phyloP scores from a whole-genome alignment of 2,888 invertebrate species.

The Helleia helle region DNA sequence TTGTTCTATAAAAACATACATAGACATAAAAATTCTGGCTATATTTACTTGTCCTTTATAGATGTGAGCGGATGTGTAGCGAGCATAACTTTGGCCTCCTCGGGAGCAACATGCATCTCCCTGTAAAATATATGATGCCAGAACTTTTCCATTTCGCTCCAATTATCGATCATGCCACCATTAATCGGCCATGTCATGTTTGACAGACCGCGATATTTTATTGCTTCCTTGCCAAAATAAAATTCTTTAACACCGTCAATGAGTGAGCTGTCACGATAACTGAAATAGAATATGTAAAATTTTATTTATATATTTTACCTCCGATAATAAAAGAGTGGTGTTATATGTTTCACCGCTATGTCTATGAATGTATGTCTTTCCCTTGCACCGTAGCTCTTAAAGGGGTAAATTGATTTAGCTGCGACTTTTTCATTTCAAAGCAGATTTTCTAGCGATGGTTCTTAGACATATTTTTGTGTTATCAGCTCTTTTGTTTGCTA shows the following conservation, averaged over 20 bases:
- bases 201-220: conserved; percentile 60
- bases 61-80: conserved; percentile 88
- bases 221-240: conserved; percentile 75
- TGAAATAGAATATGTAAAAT: conserved; percentile 3
- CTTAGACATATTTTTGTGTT: too few relatives aligned
- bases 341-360: too few relatives aligned
- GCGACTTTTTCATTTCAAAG: not conserved
- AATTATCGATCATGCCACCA: conserved; percentile 84
- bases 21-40: not conserved
- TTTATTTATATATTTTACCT: not conserved
- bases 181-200: conserved; percentile 83
- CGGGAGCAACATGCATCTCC: conserved; percentile 85
- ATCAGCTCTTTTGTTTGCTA: too few relatives aligned
- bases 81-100: conserved; percentile 84
- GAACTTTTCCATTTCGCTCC: conserved; percentile 92
- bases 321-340: not conserved
- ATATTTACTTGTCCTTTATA: conserved; percentile 75
- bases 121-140: conserved; percentile 92
- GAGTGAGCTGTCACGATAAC: conserved; percentile 26
- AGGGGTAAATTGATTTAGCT: too few relatives aligned
- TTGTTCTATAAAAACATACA: conserved; percentile 1
- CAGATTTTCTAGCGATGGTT: too few relatives aligned
- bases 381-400: too few relatives aligned
- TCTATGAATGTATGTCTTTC: too few relatives aligned
- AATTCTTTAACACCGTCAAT: conserved; percentile 49